phyloP scores from a whole-genome alignment of 2,797 vertebrate genomes.

The Amphiprion clarkii region DNA sequence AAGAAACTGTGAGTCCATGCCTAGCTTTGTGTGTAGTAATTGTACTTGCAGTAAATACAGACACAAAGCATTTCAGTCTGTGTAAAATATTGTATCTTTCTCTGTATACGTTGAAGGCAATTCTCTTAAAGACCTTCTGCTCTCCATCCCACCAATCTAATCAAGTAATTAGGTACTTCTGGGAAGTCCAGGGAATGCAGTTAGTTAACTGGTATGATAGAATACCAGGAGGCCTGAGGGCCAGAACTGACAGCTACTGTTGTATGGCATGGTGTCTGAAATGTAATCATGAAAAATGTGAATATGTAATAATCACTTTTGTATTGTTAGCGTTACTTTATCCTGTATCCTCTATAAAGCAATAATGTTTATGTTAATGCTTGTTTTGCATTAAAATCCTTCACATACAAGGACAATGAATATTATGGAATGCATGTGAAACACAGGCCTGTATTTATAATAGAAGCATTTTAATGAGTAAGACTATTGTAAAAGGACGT shows the following conservation, averaged over 20 bases:
- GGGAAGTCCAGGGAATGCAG: not conserved
- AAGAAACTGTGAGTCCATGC: no score
- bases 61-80: not conserved
- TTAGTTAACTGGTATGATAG: slow-evolving; percentile 7
- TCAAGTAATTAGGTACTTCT: not conserved
- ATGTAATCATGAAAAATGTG: slow-evolving; percentile 15
- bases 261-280: slow-evolving; percentile 21
- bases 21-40: not conserved
- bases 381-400: slow-evolving; percentile 32
- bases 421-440: slow-evolving; percentile 19
- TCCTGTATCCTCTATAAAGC: slow-evolving; percentile 1
- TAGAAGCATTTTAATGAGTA: slow-evolving; percentile 39
- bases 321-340: slow-evolving; percentile 19
- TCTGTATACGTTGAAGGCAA: slow-evolving; percentile 5
- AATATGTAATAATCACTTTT: slow-evolving; percentile 1
- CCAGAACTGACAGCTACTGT: slow-evolving; percentile 11
- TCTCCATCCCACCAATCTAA: slow-evolving; percentile 1
- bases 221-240: slow-evolving; percentile 2
- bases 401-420: not conserved
- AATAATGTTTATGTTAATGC: slow-evolving; percentile 9
- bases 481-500: slow-evolving; percentile 28
- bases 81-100: slow-evolving; percentile 9
- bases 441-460: slow-evolving; percentile 29
- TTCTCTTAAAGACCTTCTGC: not conserved
- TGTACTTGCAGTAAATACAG: not conserved